Evolutionary conservation across 2,797 vertebrate genomes (phyloP), one percentile per base, ranked within the genome.

Genomic region (Ataeniobius toweri): DNA sequence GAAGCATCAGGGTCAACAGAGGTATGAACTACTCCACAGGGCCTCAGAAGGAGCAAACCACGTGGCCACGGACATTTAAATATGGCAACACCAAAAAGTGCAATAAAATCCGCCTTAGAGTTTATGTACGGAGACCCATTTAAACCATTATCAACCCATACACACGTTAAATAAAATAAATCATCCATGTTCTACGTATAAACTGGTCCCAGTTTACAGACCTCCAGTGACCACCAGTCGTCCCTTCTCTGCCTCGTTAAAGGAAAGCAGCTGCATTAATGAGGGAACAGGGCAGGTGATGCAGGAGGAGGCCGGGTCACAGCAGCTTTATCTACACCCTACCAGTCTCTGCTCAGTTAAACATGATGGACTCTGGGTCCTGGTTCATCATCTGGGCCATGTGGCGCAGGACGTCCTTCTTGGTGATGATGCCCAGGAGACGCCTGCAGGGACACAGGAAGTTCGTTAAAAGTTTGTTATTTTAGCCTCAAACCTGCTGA

Each of bases 371-470:
- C 94, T 98, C 98, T 1, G 98, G 98, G 82, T 99, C 98, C 93
- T 99, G 98, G 95, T 99, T 99, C 94, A 98, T 98, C 97, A 99
- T 99, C 86, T 99, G 98, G 39, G 98, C 98, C 97, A 99, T 99
- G 93, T 99, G 98, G 70, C 97, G 96, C 88, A 99, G 95, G 68
- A 99, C 98, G 79, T 99, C 98, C 91, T 99, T 99, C 95, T 99
- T 99, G 6, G 98, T 99, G 95, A 99, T 99, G 95, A 99, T 99
- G 86, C 98, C 98, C 91, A 99, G 95, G 75, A 99, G 97, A 81
- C 98, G 98, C 92, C 98, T 99, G 86, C 58, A 93, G 51, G 50
- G 13, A 63, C 70, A 70, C 5, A 53, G 44, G 44, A 46, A 46
- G 5, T 46, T 46, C 44, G 36, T 36, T 36, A 36, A 36, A 31